A percentile compares a stretch with the other conserved stretches of the same genome.
Evolutionary conservation across 2,113 vertebrate genomes (phyloP).

Genomic region (Eudyptes chrysolophus): DNA sequence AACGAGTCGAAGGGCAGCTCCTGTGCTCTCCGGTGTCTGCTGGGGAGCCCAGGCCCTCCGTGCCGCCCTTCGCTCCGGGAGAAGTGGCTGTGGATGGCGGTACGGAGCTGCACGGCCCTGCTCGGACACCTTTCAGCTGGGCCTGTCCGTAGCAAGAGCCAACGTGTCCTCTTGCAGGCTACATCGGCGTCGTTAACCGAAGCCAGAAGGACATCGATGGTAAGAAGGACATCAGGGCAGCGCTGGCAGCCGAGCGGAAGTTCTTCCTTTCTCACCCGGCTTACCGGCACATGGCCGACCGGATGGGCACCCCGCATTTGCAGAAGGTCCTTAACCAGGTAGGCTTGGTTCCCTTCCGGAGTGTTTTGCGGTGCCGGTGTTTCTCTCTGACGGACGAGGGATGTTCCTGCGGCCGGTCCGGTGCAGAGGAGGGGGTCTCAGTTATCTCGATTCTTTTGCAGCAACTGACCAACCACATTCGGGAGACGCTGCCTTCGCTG

Average conservation of each 20-base stretch:
- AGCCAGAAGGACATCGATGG: constrained; percentile 99
- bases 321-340: constrained; percentile 97
- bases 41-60: background rate
- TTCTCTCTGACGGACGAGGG: fast-evolving
- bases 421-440: background rate
- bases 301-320: constrained; percentile 93
- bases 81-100: background rate
- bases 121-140: background rate
- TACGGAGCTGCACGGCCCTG: background rate
- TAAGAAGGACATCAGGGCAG: constrained; percentile 90
- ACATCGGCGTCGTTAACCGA: constrained; percentile 94
- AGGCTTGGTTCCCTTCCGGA: fast-evolving
- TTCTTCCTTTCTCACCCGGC: constrained; percentile 94
- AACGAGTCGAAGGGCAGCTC: background rate
- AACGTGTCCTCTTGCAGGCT: constrained; percentile 72
- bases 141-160: background rate
- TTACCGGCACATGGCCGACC: constrained; percentile 93
- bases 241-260: constrained; percentile 91
- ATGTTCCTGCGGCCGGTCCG: fast-evolving
- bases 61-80: background rate
- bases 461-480: constrained; percentile 99
- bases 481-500: constrained; percentile 90
- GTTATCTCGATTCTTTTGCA: background rate
- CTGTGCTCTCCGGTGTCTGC: no score
- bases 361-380: fast-evolving